Evolutionary conservation across 2,888 invertebrate genomes (phyloP).

Genomic region (Diabrotica balteata): DNA sequence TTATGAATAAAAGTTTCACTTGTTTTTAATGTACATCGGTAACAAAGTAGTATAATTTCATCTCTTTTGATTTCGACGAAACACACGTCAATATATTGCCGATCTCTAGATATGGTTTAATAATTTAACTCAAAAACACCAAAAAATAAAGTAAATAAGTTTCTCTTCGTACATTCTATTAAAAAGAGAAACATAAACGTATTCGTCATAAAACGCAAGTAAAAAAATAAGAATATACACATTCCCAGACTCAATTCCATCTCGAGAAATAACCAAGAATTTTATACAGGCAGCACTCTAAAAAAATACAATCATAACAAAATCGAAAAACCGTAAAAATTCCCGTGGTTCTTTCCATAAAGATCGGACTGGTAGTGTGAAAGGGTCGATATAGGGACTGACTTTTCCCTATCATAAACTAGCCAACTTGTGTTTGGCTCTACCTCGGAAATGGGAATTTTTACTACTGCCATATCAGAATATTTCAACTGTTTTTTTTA

Average conservation of each 20-base stretch:
- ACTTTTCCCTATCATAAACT: slow-evolving; percentile 43
- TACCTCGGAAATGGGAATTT: slow-evolving; percentile 48
- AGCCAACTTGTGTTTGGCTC: slow-evolving; percentile 41
- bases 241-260: slow-evolving; percentile 13
- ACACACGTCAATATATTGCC: too few species aligned
- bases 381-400: slow-evolving; percentile 30
- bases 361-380: slow-evolving; percentile 30
- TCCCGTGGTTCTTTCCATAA: slow-evolving; percentile 32
- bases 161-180: too few species aligned
- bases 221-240: slow-evolving; percentile 5
- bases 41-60: too few species aligned
- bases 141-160: too few species aligned
- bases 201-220: background rate
- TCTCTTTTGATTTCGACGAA: too few species aligned
- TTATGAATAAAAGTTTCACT: too few species aligned
- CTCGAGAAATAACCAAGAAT: slow-evolving; percentile 24
- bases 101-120: too few species aligned
- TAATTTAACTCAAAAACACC: too few species aligned
- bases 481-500: slow-evolving; percentile 31
- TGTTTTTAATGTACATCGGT: too few species aligned
- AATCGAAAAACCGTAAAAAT: slow-evolving; percentile 36
- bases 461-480: slow-evolving; percentile 40
- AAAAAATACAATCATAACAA: slow-evolving; percentile 35
- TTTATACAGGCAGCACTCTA: slow-evolving; percentile 18
- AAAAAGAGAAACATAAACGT: background rate